Evolutionary conservation across 1,140 invertebrate species (phyloP), one percentile per base, ranked within the genome.

Genomic region (Sminthurinus signatus): DNA sequence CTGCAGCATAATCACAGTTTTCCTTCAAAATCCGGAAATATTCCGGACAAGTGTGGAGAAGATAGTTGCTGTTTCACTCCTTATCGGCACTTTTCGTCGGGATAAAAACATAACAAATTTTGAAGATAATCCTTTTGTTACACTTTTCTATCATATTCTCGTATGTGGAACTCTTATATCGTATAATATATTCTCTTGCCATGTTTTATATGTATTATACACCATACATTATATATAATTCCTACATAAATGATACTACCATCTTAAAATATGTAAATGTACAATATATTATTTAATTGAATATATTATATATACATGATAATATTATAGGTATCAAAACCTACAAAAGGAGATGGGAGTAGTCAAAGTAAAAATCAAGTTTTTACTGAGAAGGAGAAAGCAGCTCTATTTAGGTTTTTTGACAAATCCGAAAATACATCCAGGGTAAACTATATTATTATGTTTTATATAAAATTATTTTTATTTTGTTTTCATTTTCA

Each of bases 1-100:
- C 43, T 84, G 83, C 59, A 79, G 77, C 72, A 80, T 82, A 8
- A 74, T 89, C 67, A 78, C 88, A 2, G 75, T 88, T 64, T 72
- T 89, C 8, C 74, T 89, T 10, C 86, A 88, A 75, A 85, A 89
- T 73, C 75, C 81, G 57, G 85, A 88, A 75, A 73, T 90, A 2
- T 74, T 90, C 17, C 80, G 84, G 27, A 82, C 83, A 65, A 78
- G 81, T 51, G 79, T 81, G 66, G 87, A 89, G 73, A 78, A 85
- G 58, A 72, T 90, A 51, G 82, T 83, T 31, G 85, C 86, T 25
- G 42, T 50, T 14, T 21, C 28, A 44, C 23, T 63, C 21, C n/a
- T 63, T 12, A 28, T 77, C 88, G 27, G 82, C 82, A 19, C 75
- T 90, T n/a, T 77, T 91, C 15, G 86, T 84, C 77, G 86, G 89